These are phyloP conservation scores for Caenorhabditis becei DNA, from an alignment of 2,888 invertebrate genomes.

Conservation along the genomic window DNA sequence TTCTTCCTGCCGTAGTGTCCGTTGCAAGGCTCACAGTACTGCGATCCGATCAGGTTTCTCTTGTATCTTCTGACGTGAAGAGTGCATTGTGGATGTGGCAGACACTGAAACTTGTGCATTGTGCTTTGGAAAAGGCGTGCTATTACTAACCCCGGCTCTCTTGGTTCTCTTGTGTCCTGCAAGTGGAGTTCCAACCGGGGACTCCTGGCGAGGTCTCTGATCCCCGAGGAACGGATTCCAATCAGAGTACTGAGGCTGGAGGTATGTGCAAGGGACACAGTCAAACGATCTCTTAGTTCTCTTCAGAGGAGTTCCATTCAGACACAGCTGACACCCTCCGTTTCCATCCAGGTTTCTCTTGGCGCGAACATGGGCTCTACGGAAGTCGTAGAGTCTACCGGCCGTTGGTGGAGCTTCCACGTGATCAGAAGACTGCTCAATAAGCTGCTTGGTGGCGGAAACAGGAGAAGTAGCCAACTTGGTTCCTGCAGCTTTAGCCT, in stretches of 20 bases:
- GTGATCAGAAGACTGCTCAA: conserved; percentile 56
- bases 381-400: conserved; percentile 67
- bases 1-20: conserved; percentile 74
- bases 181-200: conserved; percentile 64
- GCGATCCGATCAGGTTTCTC: conserved; percentile 71
- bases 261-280: conserved; percentile 71
- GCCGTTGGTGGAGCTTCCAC: conserved; percentile 66
- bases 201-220: conserved; percentile 48
- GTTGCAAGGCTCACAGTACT: conserved; percentile 77
- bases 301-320: conserved; percentile 69
- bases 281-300: conserved; percentile 69
- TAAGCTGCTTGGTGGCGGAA: conserved; percentile 35
- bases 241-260: conserved; percentile 71
- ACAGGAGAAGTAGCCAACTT: conserved; percentile 18
- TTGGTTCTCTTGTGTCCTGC: conserved; percentile 62
- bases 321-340: conserved; percentile 69
- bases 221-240: conserved; percentile 65
- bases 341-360: conserved; percentile 62
- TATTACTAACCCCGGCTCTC: conserved; percentile 58
- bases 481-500: conserved; percentile 41
- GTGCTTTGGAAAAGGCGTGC: background rate
- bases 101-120: conserved; percentile 64
- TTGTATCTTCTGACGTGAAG: conserved; percentile 65
- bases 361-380: conserved; percentile 59
- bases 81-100: conserved; percentile 75